phyloP scores from a whole-genome alignment of 1,140 invertebrate species.

The Tetramorium parvispinum region DNA sequence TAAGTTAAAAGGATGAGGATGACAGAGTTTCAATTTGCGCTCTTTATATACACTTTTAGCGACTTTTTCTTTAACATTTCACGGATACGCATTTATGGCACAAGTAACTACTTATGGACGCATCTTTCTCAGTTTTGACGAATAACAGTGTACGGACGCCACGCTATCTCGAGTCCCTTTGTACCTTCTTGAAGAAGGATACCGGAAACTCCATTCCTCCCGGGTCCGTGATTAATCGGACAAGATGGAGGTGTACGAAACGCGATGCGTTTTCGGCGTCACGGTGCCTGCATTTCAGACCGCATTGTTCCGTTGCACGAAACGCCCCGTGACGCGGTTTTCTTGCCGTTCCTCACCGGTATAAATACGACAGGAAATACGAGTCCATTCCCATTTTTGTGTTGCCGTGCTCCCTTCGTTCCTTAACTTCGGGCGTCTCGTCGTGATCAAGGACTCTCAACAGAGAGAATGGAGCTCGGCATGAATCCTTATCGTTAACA shows the following conservation, averaged over 20 bases:
- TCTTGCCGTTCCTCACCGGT: constrained; percentile 48
- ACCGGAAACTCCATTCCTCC: constrained; percentile 37
- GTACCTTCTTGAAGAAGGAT: constrained; percentile 21
- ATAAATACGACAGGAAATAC: constrained; percentile 75
- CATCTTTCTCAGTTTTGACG: background rate
- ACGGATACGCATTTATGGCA: background rate
- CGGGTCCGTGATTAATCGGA: constrained; percentile 69
- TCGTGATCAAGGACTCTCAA: constrained; percentile 32
- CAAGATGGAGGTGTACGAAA: constrained; percentile 58
- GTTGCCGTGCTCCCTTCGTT: constrained; percentile 9
- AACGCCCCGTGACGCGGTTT: constrained; percentile 57
- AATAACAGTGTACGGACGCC: background rate
- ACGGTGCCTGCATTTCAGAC: constrained; percentile 78
- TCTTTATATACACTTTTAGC: background rate
- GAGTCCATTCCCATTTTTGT: constrained; percentile 71
- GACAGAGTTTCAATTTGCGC: constrained; percentile 20
- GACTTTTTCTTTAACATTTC: constrained; percentile 17
- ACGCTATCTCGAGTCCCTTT: constrained; percentile 22
- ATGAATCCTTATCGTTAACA: background rate
- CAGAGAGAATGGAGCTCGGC: constrained; percentile 3
- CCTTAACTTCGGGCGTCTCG: constrained; percentile 1
- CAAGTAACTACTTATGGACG: background rate
- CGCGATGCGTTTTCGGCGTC: constrained; percentile 77
- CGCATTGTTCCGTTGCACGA: constrained; percentile 74
- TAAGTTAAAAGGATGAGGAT: background rate